Conservation (phyloP, 1,140 invertebrate genomes). For the Drosophila nikananu region DNA sequence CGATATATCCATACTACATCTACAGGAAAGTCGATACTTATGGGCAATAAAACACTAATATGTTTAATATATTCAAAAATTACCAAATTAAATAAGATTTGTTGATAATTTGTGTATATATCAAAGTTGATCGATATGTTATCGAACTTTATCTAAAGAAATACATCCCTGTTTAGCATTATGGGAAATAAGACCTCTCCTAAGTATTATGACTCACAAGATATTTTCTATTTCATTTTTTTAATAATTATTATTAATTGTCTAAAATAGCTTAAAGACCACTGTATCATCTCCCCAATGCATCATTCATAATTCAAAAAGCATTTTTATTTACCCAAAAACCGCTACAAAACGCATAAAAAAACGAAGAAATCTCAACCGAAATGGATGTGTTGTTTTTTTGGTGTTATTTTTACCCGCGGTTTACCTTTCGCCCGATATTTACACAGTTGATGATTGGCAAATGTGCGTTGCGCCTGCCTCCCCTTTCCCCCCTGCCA, state of each 20-base stretch:
- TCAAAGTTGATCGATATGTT: neutral
- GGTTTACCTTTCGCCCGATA: constrained; percentile 46
- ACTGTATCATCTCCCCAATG: constrained; percentile 25
- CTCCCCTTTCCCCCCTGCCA: no score
- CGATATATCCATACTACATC: no score
- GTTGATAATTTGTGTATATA: no score
- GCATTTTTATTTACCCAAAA: constrained; percentile 58
- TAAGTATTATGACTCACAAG: neutral
- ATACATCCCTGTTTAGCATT: neutral
- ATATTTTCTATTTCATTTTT: neutral
- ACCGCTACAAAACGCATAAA: constrained; percentile 21
- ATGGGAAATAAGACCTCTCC: neutral
- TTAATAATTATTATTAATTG: no score
- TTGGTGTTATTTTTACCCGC: constrained; percentile 44
- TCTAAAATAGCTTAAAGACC: neutral
- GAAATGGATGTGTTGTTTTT: constrained; percentile 28
- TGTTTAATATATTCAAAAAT: no score
- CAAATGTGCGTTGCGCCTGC: constrained; percentile 37
- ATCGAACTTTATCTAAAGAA: neutral
- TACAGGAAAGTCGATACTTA: no score
- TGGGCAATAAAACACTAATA: no score
- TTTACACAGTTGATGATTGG: constrained; percentile 53
- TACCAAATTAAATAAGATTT: no score
- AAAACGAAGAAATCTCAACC: neutral
- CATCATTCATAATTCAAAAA: constrained; percentile 63